These are phyloP conservation scores for Criorhina ranunculi DNA, from an alignment of 2,888 invertebrate genomes.

Conservation along the genomic window DNA sequence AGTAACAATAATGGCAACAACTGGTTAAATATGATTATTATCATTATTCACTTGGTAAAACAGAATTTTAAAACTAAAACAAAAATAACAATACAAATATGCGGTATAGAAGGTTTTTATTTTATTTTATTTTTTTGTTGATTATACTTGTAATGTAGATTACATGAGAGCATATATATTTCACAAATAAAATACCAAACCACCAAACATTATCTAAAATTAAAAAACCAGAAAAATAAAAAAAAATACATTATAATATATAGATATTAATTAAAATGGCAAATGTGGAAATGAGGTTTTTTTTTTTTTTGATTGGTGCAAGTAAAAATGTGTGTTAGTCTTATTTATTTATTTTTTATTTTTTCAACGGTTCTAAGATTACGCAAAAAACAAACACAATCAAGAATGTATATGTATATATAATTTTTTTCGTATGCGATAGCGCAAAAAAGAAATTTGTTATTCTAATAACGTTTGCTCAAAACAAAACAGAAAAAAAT, in stretches of 20 bases:
- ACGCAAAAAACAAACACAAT: constrained; percentile 57
- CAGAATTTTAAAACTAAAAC: constrained; percentile 52
- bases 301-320: constrained; percentile 48
- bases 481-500: constrained; percentile 14
- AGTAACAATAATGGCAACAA: constrained; percentile 39
- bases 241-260: constrained; percentile 70
- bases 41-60: constrained; percentile 55
- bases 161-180: constrained; percentile 70
- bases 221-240: constrained; percentile 66
- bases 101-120: constrained; percentile 23
- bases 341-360: constrained; percentile 7
- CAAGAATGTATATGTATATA: constrained; percentile 36
- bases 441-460: constrained; percentile 44
- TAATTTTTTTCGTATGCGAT: constrained; percentile 18
- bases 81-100: constrained; percentile 64
- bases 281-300: constrained; percentile 58
- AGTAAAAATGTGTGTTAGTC: constrained; percentile 32
- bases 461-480: constrained; percentile 47
- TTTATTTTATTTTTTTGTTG: constrained; percentile 17
- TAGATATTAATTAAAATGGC: constrained; percentile 61
- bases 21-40: constrained; percentile 36
- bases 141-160: constrained; percentile 67
- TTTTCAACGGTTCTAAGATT: constrained; percentile 40
- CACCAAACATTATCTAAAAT: constrained; percentile 76
- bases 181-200: constrained; percentile 76